Evolutionary conservation across 2,113 vertebrate species (phyloP).

Genomic region (Vicugna pacos): DNA sequence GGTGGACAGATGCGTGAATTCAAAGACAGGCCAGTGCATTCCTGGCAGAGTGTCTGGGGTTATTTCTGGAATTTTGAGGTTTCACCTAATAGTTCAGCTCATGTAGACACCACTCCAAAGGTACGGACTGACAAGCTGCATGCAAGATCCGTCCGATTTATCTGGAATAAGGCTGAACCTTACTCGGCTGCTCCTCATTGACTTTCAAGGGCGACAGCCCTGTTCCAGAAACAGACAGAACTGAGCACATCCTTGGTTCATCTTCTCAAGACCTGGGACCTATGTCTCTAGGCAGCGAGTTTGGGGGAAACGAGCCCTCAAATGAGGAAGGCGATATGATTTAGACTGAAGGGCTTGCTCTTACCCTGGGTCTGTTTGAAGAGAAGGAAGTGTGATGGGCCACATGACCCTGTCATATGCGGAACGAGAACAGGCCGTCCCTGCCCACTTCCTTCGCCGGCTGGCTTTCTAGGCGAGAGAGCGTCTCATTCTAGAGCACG

Average conservation of each 20-base stretch:
- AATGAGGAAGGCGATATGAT: slow-evolving; percentile 57
- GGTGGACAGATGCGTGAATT: neutral
- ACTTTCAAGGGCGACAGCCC: neutral
- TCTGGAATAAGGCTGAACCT: neutral
- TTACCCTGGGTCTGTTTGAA: slow-evolving; percentile 47
- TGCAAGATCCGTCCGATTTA: neutral
- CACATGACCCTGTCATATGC: slow-evolving; percentile 55
- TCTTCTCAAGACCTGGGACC: slow-evolving; percentile 29
- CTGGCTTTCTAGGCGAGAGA: slow-evolving; percentile 29
- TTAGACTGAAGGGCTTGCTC: neutral
- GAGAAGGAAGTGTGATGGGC: slow-evolving; percentile 39
- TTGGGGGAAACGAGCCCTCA: slow-evolving; percentile 30
- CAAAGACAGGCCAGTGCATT: neutral
- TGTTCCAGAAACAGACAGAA: neutral
- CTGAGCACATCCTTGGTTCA: neutral
- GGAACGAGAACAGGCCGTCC: neutral
- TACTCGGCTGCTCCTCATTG: neutral
- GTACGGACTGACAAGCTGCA: neutral
- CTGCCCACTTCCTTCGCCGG: neutral
- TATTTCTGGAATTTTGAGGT: neutral
- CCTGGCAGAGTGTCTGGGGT: neutral
- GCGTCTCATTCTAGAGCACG: neutral
- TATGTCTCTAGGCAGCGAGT: neutral
- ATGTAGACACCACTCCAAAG: neutral
- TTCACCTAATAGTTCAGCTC: neutral